Percentiles rank a stretch among this genome's conserved stretches.
phyloP scores from a whole-genome alignment of 2,888 invertebrate species.

The Dynastes grantii region DNA sequence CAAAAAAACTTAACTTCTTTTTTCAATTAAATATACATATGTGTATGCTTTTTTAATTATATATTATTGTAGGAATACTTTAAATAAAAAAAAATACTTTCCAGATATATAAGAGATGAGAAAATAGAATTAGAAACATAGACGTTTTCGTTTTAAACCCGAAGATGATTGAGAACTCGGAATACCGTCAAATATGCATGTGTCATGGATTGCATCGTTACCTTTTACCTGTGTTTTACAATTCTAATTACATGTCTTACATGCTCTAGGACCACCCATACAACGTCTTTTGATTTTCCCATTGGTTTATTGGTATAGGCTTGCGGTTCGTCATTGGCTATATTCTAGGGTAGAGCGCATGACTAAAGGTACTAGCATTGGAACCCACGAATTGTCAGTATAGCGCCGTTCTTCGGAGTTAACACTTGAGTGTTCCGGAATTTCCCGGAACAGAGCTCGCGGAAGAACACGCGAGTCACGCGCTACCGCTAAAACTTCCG shows the following conservation, averaged over 20 bases:
- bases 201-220: conserved; percentile 38
- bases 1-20: no score
- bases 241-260: conserved; percentile 71
- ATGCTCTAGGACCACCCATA: conserved; percentile 69
- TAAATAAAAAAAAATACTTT: no score
- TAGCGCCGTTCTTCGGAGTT: conserved; percentile 59
- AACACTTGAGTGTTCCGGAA: neutral
- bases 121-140: neutral
- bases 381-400: conserved; percentile 65
- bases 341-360: conserved; percentile 65
- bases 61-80: no score
- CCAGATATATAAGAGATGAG: no score
- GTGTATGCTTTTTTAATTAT: no score
- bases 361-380: conserved; percentile 65
- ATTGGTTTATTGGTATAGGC: conserved; percentile 69
- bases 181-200: conserved; percentile 19
- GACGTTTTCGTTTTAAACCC: neutral
- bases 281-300: conserved; percentile 70
- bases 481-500: conserved; percentile 54
- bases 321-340: conserved; percentile 68
- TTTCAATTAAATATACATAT: no score
- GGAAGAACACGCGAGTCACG: conserved; percentile 58
- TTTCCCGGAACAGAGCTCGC: neutral
- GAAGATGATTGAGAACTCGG: conserved; percentile 1
- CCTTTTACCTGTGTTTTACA: conserved; percentile 64